Base-by-base conservation (phyloP, 1,140 invertebrate species). In the Ceratina japonica region DNA sequence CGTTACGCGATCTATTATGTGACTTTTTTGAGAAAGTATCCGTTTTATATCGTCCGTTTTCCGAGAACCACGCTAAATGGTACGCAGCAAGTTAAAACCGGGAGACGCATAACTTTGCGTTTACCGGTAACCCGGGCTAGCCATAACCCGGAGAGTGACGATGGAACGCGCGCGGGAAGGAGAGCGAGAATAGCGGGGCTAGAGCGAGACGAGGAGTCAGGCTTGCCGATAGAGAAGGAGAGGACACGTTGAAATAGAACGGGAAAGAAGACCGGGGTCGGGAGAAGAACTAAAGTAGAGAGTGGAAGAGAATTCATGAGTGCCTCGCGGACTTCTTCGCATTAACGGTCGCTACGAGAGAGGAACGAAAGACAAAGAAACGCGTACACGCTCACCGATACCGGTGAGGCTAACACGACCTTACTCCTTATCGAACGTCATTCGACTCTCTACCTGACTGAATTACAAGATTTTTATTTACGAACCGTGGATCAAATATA, bases 281-380 rank as follows among this genome's bases (percentile, higher is more conserved):
- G 49, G 51, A 59, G 74, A 75, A 58, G 56, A 80, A 75, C 49
- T 68, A 49, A 78, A 69, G 63, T 62, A 80, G 73, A 80, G 79
- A 80, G 77, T 80, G 75, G 62, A 79, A 82, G 65, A 85, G 83
- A 72, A 85, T 85, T 85, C 83, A 81, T 74, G 72, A 74, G 75
- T 85, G 75, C 58, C 71, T 65, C 71, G 62, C 69, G 31, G 68
- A 84, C 71, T 84, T 85, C 83, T 84, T 82, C 78, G 81, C 79
- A 73, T 44, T 44, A 44, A 44, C 37, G 37, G 37, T 44, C 37
- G 37, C 37, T 69, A 51, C 24, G 18, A 44, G 59, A 52, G 52
- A 70, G 54, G 44, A 27, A 54, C 15, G 69, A 13, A 52, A 72
- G 49, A 71, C 20, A 22, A 7, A 72, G 49, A 78, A 31, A 27